Conservation (phyloP, 2,797 vertebrate species). For the Ficedula albicollis region DNA sequence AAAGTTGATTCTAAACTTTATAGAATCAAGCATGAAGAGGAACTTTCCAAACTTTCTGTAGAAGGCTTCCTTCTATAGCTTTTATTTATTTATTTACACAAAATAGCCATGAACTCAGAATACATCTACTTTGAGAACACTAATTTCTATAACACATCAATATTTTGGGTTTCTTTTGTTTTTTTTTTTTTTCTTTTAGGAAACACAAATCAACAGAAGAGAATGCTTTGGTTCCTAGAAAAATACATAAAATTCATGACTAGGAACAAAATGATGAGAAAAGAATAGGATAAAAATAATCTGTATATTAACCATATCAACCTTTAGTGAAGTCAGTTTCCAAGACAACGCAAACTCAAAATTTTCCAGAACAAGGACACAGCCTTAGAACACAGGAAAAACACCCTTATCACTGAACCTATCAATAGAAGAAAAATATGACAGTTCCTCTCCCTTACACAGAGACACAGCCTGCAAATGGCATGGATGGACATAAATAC, state of each 20-base stretch:
- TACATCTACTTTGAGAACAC: background rate
- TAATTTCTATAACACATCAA: background rate
- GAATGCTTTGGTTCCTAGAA: background rate
- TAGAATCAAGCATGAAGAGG: background rate
- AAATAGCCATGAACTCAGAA: background rate
- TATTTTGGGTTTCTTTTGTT: too few species aligned
- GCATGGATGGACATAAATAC: background rate
- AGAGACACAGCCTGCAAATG: background rate
- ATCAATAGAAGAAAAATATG: background rate
- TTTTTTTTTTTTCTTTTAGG: background rate
- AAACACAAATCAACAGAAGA: background rate
- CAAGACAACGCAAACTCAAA: constrained; percentile 46
- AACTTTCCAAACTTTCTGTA: background rate
- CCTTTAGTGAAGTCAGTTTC: constrained; percentile 43
- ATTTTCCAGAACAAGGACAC: background rate
- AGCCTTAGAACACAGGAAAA: background rate
- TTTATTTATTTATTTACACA: background rate
- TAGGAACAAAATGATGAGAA: background rate
- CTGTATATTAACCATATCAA: background rate
- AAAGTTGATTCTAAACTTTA: background rate
- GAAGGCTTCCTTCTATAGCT: background rate
- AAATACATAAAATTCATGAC: background rate
- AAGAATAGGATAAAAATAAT: constrained; percentile 35
- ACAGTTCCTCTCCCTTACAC: background rate
- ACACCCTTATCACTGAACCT: background rate